A percentile compares a stretch with the other conserved stretches of the same genome.
Conservation (phyloP, 2,113 vertebrate genomes). For the Strix aluco region DNA sequence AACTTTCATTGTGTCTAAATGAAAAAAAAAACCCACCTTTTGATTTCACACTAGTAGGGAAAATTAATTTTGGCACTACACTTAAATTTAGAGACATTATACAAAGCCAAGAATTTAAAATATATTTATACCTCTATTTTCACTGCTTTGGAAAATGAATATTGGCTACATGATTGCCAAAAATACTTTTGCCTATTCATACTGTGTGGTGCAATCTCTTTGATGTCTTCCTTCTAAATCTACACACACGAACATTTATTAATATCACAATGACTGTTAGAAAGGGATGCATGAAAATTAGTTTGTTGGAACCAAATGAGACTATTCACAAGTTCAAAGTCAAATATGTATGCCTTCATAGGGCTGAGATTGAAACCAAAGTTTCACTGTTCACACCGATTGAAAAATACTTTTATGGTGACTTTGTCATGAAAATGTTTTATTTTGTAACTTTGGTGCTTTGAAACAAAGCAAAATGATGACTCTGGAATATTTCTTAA, state of each 20-base stretch:
- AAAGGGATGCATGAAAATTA: background rate
- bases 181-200: background rate
- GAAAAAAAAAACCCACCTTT: background rate
- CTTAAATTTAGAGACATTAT: background rate
- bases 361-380: background rate
- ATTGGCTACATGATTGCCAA: background rate
- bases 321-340: background rate
- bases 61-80: background rate
- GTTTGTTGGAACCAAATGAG: background rate
- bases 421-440: background rate
- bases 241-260: background rate
- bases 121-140: background rate
- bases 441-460: background rate
- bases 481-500: background rate
- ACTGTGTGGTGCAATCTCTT: background rate
- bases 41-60: background rate
- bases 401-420: background rate
- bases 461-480: background rate
- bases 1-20: background rate
- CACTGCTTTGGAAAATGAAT: background rate
- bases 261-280: background rate
- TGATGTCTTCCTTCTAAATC: background rate
- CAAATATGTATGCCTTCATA: background rate
- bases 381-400: background rate
- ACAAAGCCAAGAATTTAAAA: background rate